Evolutionary conservation across 2,888 invertebrate species (phyloP).

Genomic region (Orchesella flavescens): DNA sequence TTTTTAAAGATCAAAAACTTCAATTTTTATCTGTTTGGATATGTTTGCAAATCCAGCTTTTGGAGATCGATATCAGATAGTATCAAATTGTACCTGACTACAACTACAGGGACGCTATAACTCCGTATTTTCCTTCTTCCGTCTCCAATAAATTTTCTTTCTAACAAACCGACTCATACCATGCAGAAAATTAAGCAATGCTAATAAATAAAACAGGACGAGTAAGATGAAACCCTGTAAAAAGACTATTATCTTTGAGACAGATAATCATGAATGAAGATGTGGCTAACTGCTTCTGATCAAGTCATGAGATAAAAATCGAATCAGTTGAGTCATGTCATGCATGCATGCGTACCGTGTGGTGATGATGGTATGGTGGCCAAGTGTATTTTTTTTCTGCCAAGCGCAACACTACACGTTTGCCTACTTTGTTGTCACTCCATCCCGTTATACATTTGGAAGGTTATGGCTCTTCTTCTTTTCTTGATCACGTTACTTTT

Average conservation of each 20-base stretch:
- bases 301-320: constrained; percentile 53
- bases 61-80: not conserved
- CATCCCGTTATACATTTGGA: constrained; percentile 37
- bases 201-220: constrained; percentile 48
- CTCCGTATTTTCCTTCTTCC: constrained; percentile 15
- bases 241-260: constrained; percentile 29
- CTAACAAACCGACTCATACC: constrained; percentile 15
- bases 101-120: too few species aligned
- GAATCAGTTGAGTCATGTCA: constrained; percentile 61
- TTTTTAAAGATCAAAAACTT: not conserved
- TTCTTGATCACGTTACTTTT: constrained; percentile 3
- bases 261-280: constrained; percentile 56
- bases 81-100: constrained; percentile 24
- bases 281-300: constrained; percentile 48
- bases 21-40: not conserved
- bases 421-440: constrained; percentile 19
- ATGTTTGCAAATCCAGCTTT: constrained; percentile 12
- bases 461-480: constrained; percentile 2
- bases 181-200: constrained; percentile 51
- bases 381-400: not conserved
- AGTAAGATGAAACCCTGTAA: constrained; percentile 11
- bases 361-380: constrained; percentile 24
- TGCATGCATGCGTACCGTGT: constrained; percentile 42
- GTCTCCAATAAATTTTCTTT: constrained; percentile 45
- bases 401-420: constrained; percentile 9